A percentile compares a stretch with the other conserved stretches of the same genome.
Conservation (phyloP, 2,113 vertebrate genomes). For the Echinops telfairi region DNA sequence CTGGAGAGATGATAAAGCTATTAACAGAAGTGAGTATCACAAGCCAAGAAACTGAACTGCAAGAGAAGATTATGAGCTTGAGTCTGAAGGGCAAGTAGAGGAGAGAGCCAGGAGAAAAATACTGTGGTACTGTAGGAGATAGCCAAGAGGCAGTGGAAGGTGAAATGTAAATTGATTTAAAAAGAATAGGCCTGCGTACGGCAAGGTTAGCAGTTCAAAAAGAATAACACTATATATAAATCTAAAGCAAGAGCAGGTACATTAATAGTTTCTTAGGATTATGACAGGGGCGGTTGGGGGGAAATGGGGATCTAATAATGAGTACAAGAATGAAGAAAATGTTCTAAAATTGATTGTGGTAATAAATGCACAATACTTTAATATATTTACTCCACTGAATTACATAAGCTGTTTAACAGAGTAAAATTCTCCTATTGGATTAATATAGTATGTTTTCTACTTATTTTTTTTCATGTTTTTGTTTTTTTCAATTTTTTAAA, state of each 20-base stretch:
- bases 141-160: not conserved
- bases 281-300: too few species aligned
- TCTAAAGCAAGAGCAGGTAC: too few species aligned
- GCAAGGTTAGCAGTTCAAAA: too few species aligned
- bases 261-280: too few species aligned
- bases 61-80: not conserved
- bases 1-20: conserved; percentile 1
- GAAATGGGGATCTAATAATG: too few species aligned
- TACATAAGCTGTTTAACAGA: not conserved
- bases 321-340: too few species aligned
- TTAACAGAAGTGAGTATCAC: not conserved
- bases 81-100: conserved; percentile 6
- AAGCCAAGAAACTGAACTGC: not conserved
- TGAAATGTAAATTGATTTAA: not conserved
- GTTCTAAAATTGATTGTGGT: too few species aligned
- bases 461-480: too few species aligned
- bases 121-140: not conserved
- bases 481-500: too few species aligned
- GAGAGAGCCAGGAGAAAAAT: not conserved
- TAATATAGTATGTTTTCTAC: not conserved
- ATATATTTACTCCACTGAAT: too few species aligned
- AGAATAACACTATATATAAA: not conserved
- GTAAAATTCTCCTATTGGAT: not conserved
- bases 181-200: too few species aligned
- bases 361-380: too few species aligned